Evolutionary conservation across 1,140 invertebrate species (phyloP).

Genomic region (Sycobia sp.): DNA sequence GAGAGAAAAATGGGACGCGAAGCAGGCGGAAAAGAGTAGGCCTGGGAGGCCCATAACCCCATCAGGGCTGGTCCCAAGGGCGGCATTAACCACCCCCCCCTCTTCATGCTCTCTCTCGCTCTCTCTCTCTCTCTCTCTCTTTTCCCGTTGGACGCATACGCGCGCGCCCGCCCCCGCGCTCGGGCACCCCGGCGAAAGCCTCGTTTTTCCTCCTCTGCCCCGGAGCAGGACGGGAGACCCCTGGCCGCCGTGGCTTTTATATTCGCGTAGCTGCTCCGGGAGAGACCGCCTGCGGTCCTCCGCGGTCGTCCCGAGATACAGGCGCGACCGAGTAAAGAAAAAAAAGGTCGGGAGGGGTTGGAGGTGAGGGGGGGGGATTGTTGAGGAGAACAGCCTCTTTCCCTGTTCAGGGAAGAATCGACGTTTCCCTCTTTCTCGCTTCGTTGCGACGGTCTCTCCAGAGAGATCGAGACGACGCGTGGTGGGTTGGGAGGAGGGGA

Average conservation of each 20-base stretch:
- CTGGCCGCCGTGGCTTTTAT: too few relatives aligned
- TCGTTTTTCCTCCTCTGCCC: neutral
- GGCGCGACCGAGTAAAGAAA: conserved; percentile 1
- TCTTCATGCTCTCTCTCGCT: too few relatives aligned
- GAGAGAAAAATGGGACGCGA: conserved; percentile 56
- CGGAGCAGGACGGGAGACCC: too few relatives aligned
- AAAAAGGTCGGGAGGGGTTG: too few relatives aligned
- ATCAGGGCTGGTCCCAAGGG: conserved; percentile 58
- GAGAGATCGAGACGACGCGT: too few relatives aligned
- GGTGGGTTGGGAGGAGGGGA: too few relatives aligned
- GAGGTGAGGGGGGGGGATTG: too few relatives aligned
- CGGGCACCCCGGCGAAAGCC: neutral
- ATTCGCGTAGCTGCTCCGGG: neutral
- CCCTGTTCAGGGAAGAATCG: conserved; percentile 20
- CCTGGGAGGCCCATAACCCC: conserved; percentile 62
- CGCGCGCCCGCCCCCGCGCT: conserved; percentile 37
- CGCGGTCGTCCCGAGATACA: conserved; percentile 15
- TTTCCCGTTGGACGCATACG: too few relatives aligned
- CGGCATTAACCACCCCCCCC: conserved; percentile 53
- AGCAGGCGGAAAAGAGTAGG: conserved; percentile 58
- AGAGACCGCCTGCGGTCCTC: conserved; percentile 7
- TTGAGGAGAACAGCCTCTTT: conserved; percentile 25
- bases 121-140: too few relatives aligned
- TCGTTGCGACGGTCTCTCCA: neutral
- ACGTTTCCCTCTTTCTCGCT: conserved; percentile 10